Base-by-base conservation (phyloP, 1,140 invertebrate genomes). In the Patella vulgata region DNA sequence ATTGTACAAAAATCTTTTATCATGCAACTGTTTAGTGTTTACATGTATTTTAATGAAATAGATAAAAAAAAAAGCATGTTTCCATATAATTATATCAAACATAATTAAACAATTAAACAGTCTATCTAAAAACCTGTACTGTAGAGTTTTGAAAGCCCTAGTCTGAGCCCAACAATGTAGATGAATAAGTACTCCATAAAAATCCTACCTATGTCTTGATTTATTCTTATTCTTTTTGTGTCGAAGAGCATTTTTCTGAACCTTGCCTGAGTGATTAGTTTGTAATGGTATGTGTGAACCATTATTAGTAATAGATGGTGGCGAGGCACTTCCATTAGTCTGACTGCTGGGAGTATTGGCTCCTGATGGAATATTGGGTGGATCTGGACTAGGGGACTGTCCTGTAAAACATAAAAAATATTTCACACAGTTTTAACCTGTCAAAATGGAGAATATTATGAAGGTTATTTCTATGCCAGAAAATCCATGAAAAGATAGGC, bases 361-460 rank as follows among this genome's bases (percentile, higher is more conserved):
- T 62, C 87, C 88, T 74, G 89, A 90, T 73, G 89, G 89, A 47
- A 88, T 88, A 66, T 88, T 92, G 83, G 94, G 92, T 14, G 93
- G 94, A 85, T 96, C 93, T 85, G 95, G 93, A 85, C 92, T 94
- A 77, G 92, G 91, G 76, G 90, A 88, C 77, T 93, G 92, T 63
- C 72, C 76, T 73, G 58, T 33, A 44, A 60, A 50, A 50, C 33
- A 36, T 36, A 14, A 36, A 36, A 8, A 36, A 36, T 14, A 36
- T n/a, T n/a, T n/a, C n/a, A n/a, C n/a, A n/a, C n/a, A n/a, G n/a
- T n/a, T n/a, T n/a, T n/a, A n/a, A n/a, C n/a, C n/a, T n/a, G n/a
- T n/a, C n/a, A n/a, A n/a, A n/a, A n/a, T n/a, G n/a, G n/a, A n/a
- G n/a, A n/a, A n/a, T n/a, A n/a, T n/a, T n/a, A n/a, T n/a, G n/a